These are phyloP conservation scores for Escarpia spicata DNA, from an alignment of 2,888 invertebrate genomes.

Conservation along the genomic window DNA sequence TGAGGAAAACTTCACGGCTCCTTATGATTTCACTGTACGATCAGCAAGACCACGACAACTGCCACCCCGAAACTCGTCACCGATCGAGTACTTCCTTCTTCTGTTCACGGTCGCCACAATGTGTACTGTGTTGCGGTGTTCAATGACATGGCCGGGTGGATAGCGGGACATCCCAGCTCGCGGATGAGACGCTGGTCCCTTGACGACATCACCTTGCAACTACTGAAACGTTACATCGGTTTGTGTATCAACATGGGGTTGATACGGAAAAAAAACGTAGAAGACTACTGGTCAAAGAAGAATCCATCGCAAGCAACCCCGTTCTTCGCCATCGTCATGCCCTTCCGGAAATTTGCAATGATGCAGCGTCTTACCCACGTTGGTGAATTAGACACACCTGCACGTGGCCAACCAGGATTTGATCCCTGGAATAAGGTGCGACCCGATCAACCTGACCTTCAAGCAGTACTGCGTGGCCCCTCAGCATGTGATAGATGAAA, in stretches of 20 bases:
- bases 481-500: background rate
- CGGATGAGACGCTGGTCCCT: background rate
- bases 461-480: background rate
- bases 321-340: background rate
- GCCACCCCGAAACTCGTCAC: background rate
- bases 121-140: background rate
- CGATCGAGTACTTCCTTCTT: background rate
- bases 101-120: background rate
- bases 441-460: background rate
- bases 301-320: background rate
- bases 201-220: background rate
- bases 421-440: background rate
- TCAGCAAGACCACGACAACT: background rate
- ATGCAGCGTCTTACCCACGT: background rate
- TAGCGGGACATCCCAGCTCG: background rate
- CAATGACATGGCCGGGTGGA: background rate
- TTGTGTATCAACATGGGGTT: background rate
- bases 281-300: background rate
- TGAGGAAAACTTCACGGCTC: background rate
- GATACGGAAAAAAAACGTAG: background rate
- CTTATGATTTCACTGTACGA: background rate
- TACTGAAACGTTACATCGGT: background rate
- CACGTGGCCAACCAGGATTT: background rate
- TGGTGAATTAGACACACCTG: background rate
- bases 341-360: background rate